Conservation (phyloP, 2,113 vertebrate species). For the Stegostoma tigrinum region DNA sequence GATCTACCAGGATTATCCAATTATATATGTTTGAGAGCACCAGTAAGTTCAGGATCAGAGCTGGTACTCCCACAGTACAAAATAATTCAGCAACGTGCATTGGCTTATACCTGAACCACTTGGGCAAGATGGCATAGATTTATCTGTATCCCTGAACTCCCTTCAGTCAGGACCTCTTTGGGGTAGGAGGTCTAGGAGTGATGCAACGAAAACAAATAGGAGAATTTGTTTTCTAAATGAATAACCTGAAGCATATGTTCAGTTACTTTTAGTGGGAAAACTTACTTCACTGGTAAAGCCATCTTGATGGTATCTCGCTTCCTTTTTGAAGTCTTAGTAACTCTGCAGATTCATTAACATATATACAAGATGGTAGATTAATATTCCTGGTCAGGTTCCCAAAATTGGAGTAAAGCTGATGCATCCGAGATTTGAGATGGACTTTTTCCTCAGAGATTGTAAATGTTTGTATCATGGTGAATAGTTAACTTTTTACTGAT, state of each 20-base stretch:
- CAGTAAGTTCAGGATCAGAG: neutral
- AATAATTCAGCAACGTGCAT: neutral
- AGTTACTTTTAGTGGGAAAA: neutral
- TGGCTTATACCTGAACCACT: neutral
- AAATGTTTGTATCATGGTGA: neutral
- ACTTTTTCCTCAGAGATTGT: neutral
- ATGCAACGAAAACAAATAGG: neutral
- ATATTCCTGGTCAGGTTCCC: neutral
- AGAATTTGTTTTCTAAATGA: neutral
- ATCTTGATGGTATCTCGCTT: neutral
- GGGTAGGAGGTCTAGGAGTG: neutral
- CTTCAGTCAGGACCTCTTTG: neutral
- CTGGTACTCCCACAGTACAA: neutral
- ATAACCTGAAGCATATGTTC: neutral
- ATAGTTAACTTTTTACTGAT: neutral
- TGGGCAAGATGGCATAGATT: neutral
- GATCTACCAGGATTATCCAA: neutral
- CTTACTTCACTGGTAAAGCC: neutral
- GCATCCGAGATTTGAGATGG: neutral
- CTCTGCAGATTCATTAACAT: neutral
- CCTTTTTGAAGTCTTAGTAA: neutral
- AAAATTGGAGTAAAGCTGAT: conserved; percentile 5
- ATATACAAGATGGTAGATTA: neutral
- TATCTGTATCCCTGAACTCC: neutral
- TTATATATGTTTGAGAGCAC: neutral